Evolutionary conservation across 2,888 invertebrate genomes (phyloP).

Genomic region (Prosopocoilus inquinatus): DNA sequence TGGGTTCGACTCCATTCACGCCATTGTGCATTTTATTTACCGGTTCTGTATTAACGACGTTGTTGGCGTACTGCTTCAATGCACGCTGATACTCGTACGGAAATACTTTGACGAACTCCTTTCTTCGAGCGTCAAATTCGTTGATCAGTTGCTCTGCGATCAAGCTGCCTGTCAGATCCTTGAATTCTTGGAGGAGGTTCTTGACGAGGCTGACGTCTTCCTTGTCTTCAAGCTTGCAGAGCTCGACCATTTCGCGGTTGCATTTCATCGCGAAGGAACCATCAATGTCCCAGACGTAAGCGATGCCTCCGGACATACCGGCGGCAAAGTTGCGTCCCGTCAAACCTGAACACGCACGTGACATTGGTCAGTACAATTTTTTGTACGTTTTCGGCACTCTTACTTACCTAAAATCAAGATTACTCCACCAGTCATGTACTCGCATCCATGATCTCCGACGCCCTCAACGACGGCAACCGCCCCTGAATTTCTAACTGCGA

Average conservation of each 20-base stretch:
- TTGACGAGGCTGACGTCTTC: conserved; percentile 79
- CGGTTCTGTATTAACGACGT: conserved; percentile 35
- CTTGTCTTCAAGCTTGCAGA: conserved; percentile 73
- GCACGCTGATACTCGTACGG: conserved; percentile 95
- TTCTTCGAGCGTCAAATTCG: conserved; percentile 74
- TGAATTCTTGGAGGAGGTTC: conserved; percentile 78
- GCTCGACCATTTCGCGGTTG: conserved; percentile 93
- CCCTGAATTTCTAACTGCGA: conserved; percentile 98
- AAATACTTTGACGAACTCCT: conserved; percentile 89
- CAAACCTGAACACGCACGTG: conserved; percentile 57
- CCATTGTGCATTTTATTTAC: conserved; percentile 23
- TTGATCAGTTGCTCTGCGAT: conserved; percentile 77
- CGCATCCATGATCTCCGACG: conserved; percentile 99
- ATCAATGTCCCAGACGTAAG: conserved; percentile 90
- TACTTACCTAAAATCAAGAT: conserved; percentile 71
- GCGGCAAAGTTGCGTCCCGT: conserved; percentile 99
- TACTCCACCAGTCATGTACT: conserved; percentile 98
- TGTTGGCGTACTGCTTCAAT: conserved; percentile 61
- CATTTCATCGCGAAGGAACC: conserved; percentile 84
- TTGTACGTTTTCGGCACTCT: background rate
- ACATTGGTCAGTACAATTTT: background rate
- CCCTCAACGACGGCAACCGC: conserved; percentile 95
- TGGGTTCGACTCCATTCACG: conserved; percentile 43
- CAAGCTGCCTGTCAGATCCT: conserved; percentile 75
- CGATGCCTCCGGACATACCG: conserved; percentile 94